phyloP scores from a whole-genome alignment of 2,888 invertebrate genomes.

The Resseliella maxima region DNA sequence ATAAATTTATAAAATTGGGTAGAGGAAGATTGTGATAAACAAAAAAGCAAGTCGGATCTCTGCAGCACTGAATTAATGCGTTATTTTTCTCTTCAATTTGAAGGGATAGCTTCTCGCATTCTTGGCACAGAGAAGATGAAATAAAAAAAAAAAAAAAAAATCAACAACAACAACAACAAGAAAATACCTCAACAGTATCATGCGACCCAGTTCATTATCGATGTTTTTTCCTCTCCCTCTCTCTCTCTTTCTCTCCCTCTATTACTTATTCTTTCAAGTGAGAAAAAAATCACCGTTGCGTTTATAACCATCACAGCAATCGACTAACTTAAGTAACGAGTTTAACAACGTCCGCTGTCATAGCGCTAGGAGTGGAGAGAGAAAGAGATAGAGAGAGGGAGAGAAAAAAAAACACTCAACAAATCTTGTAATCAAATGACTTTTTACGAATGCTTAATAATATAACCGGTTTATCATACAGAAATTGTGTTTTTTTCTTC shows the following conservation, averaged over 20 bases:
- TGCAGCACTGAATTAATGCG: neutral
- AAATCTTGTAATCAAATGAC: constrained; percentile 19
- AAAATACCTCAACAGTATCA: neutral
- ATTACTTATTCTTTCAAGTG: too few relatives aligned
- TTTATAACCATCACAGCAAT: neutral
- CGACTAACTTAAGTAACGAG: neutral
- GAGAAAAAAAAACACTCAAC: neutral
- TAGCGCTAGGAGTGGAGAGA: neutral
- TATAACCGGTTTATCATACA: constrained; percentile 34
- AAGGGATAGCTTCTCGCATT: too few relatives aligned
- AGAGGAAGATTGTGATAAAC: neutral
- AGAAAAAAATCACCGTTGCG: neutral
- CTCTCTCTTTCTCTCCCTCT: neutral
- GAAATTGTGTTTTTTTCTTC: neutral
- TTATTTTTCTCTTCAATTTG: neutral
- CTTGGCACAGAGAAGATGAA: neutral
- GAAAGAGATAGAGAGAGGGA: neutral
- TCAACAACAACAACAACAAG: too few relatives aligned
- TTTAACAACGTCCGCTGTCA: too few relatives aligned
- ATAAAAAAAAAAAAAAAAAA: too few relatives aligned
- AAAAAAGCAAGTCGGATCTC: neutral
- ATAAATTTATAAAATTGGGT: neutral
- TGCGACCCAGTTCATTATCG: neutral
- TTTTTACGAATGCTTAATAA: constrained; percentile 5
- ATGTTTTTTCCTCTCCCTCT: neutral